A percentile compares a stretch with the other conserved stretches of the same genome.
Conservation (phyloP, 1,140 invertebrate species). For the Acromyrmex heyeri region DNA sequence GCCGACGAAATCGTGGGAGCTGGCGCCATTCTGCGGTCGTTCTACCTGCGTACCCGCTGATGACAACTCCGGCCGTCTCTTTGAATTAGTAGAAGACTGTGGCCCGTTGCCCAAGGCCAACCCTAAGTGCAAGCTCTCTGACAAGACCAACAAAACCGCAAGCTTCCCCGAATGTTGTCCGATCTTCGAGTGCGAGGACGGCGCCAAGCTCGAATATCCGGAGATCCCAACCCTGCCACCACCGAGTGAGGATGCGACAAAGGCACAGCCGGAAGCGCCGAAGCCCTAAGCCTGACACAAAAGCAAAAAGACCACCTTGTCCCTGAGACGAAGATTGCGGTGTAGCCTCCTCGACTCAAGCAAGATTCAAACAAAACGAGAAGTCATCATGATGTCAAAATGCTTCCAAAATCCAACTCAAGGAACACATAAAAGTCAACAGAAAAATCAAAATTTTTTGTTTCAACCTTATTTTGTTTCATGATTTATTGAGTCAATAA, state of each 20-base stretch:
- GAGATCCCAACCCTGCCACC: constrained; percentile 91
- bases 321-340: constrained; percentile 5
- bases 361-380: background rate
- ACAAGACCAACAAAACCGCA: constrained; percentile 95
- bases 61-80: constrained; percentile 90
- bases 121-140: constrained; percentile 94
- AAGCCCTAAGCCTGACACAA: constrained; percentile 34
- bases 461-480: too few species aligned
- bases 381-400: too few species aligned
- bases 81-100: constrained; percentile 95
- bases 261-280: constrained; percentile 70
- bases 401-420: too few species aligned
- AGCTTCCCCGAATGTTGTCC: constrained; percentile 95
- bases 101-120: constrained; percentile 94
- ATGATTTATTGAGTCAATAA: too few species aligned
- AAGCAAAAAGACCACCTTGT: background rate
- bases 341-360: constrained; percentile 17
- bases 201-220: constrained; percentile 94
- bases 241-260: constrained; percentile 84
- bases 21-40: constrained; percentile 94
- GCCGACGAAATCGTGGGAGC: constrained; percentile 93
- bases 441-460: too few species aligned
- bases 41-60: constrained; percentile 94
- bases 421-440: too few species aligned
- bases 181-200: constrained; percentile 93